Conservation (phyloP, 2,797 vertebrate genomes). For the Galaxias olidus region DNA sequence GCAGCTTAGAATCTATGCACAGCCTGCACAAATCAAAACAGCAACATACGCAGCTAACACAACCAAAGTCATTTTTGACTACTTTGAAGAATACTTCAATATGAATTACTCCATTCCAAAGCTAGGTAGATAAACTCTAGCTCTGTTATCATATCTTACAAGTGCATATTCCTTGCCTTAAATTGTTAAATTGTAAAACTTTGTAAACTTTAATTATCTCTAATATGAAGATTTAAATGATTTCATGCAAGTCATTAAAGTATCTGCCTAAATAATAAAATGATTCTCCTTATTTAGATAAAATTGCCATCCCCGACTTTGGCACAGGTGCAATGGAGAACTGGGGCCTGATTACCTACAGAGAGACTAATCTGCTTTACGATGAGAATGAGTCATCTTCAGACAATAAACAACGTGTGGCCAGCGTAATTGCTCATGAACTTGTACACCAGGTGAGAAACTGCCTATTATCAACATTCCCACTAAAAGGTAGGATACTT, state of each 20-base stretch:
- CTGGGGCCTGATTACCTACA: slow-evolving; percentile 96
- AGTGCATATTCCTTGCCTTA: background rate
- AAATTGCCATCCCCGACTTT: slow-evolving; percentile 98
- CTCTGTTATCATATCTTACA: background rate
- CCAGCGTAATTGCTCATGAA: slow-evolving; percentile 89
- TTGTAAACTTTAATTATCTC: no score
- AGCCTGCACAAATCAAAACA: slow-evolving; percentile 81
- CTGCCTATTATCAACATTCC: background rate
- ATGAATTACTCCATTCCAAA: slow-evolving; percentile 89
- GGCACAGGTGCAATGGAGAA: slow-evolving; percentile 99
- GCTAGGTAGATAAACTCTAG: slow-evolving; percentile 75
- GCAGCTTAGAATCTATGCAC: slow-evolving; percentile 89
- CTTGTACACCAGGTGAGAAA: slow-evolving; percentile 69
- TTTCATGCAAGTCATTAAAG: no score
- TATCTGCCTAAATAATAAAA: background rate
- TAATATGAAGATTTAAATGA: background rate
- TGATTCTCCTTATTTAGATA: slow-evolving; percentile 71
- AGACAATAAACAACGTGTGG: slow-evolving; percentile 88
- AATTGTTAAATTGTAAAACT: no score
- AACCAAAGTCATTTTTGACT: slow-evolving; percentile 86
- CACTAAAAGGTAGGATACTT: no score
- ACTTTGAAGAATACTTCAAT: slow-evolving; percentile 90
- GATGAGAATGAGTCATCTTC: slow-evolving; percentile 84
- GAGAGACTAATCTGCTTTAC: slow-evolving; percentile 92
- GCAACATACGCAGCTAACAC: slow-evolving; percentile 85